Percentiles rank a stretch among this genome's conserved stretches.
phyloP scores from a whole-genome alignment of 2,113 vertebrate genomes.

The Octodon degus region DNA sequence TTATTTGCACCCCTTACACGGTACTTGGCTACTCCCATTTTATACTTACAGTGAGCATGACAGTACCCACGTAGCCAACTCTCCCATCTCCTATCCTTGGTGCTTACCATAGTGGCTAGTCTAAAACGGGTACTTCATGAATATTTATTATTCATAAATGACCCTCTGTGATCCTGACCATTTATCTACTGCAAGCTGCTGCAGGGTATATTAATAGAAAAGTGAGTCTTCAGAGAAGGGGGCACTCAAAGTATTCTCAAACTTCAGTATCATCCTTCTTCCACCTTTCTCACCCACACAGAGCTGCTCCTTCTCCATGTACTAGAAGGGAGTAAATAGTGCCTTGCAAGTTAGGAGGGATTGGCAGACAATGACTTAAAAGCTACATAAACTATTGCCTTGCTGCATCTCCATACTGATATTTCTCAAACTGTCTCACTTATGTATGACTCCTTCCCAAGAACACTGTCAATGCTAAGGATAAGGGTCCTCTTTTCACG shows the following conservation, averaged over 20 bases:
- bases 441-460: not conserved
- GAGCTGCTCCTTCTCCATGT: not conserved
- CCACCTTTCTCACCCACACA: accelerated
- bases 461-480: not conserved
- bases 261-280: not conserved
- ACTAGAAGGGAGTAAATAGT: not conserved
- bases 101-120: not conserved
- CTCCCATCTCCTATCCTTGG: not conserved
- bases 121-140: not conserved
- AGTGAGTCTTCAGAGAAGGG: not conserved
- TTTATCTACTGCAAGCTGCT: not conserved
- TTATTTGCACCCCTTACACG: accelerated
- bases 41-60: not conserved
- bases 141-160: not conserved
- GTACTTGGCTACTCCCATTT: not conserved
- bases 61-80: not conserved
- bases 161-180: not conserved
- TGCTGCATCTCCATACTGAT: not conserved
- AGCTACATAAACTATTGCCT: not conserved
- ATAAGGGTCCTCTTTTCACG: not conserved
- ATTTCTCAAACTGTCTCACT: not conserved
- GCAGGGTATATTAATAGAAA: not conserved
- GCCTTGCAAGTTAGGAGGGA: not conserved
- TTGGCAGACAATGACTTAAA: not conserved
- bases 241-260: not conserved